Evolutionary conservation across 2,113 vertebrate species (phyloP).

Genomic region (Rynchops niger): DNA sequence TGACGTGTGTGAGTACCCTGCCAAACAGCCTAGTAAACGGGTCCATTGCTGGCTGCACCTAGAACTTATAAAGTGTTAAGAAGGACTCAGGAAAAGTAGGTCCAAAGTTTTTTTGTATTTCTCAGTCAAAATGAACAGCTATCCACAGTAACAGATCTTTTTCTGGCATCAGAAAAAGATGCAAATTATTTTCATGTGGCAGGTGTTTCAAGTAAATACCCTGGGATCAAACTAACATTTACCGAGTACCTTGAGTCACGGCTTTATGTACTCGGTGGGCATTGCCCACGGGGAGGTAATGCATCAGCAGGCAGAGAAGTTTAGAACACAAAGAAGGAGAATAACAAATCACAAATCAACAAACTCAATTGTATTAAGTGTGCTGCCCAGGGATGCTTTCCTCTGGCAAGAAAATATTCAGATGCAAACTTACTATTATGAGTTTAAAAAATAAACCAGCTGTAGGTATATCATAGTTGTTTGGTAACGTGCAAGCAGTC

Average conservation of each 20-base stretch:
- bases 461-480: not conserved
- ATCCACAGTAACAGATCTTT: not conserved
- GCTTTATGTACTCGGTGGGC: not conserved
- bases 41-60: not conserved
- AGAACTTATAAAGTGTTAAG: not conserved
- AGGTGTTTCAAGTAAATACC: conserved; percentile 18
- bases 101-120: not conserved
- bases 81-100: not conserved
- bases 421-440: not conserved
- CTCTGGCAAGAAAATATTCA: not conserved
- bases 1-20: rapidly evolving
- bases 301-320: not conserved
- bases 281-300: not conserved
- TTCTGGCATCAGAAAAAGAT: not conserved
- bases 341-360: not conserved
- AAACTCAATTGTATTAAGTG: not conserved
- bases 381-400: not conserved
- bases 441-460: not conserved
- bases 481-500: not conserved
- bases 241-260: not conserved
- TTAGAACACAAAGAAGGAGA: not conserved
- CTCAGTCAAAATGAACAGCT: not conserved
- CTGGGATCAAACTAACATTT: conserved; percentile 7
- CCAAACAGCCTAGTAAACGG: not conserved
- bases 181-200: not conserved